These are phyloP conservation scores for Drosophila lacicola DNA, from an alignment of 2,888 invertebrate species.

Conservation along the genomic window DNA sequence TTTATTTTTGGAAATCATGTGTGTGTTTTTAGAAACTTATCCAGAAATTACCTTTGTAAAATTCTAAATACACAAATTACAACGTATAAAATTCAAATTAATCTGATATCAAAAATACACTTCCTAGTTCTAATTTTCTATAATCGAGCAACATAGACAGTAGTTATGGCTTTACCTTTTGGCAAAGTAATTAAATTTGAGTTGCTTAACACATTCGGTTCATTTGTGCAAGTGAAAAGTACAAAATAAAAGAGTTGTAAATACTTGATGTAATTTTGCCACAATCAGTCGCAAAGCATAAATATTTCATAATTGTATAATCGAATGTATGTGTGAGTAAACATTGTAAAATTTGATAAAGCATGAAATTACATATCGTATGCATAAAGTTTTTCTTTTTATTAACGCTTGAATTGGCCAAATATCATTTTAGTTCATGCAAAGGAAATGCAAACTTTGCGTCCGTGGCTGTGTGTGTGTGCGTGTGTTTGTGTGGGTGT, in stretches of 20 bases:
- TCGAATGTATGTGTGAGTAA: constrained; percentile 28
- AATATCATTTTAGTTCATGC: constrained; percentile 51
- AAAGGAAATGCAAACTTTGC: constrained; percentile 66
- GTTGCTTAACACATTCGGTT: constrained; percentile 30
- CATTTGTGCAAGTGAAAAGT: not conserved
- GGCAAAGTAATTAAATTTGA: constrained; percentile 25
- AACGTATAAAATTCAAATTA: not conserved
- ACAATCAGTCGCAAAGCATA: constrained; percentile 42
- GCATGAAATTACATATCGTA: constrained; percentile 53
- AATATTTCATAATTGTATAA: constrained; percentile 58
- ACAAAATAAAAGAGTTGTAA: constrained; percentile 48
- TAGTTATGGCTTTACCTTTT: constrained; percentile 2
- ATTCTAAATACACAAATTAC: too few species aligned
- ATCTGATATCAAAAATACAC: too few species aligned
- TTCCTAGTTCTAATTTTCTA: not conserved
- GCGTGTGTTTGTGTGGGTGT: constrained; percentile 13
- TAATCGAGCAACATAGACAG: not conserved
- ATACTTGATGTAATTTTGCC: constrained; percentile 61
- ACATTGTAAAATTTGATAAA: constrained; percentile 42
- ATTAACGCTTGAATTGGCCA: constrained; percentile 45
- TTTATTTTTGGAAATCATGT: too few species aligned
- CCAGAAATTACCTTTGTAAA: too few species aligned
- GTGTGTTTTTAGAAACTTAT: too few species aligned
- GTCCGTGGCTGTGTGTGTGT: constrained; percentile 21
- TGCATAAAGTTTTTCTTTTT: constrained; percentile 40